These are phyloP conservation scores for Festucalex cinctus DNA, from an alignment of 2,113 vertebrate species.

Conservation along the genomic window DNA sequence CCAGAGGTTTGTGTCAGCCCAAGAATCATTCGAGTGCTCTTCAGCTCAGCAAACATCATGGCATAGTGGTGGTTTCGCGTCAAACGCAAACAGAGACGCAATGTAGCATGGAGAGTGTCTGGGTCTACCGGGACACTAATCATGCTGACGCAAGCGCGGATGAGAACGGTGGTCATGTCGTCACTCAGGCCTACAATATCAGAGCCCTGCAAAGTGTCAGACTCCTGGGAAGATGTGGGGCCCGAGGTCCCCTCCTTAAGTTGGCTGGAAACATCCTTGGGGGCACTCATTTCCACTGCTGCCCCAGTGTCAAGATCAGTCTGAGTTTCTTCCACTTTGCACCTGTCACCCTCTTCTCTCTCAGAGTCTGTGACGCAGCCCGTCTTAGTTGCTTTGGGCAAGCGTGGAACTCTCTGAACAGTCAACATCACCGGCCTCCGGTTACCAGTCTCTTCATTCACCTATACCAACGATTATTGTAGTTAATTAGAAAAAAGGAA, in stretches of 20 bases:
- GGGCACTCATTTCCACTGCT: conserved; percentile 68
- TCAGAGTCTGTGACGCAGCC: conserved; percentile 79
- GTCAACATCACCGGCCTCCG: conserved; percentile 90
- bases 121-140: conserved; percentile 91
- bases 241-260: conserved; percentile 58
- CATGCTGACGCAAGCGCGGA: conserved; percentile 92
- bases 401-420: conserved; percentile 81
- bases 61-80: conserved; percentile 89
- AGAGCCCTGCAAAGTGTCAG: conserved; percentile 53
- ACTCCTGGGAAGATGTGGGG: conserved; percentile 51
- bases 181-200: conserved; percentile 82
- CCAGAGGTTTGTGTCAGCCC: conserved; percentile 87
- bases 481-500: conserved; percentile 9
- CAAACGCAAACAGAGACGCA: conserved; percentile 87
- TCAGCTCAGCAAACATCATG: conserved; percentile 93
- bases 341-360: conserved; percentile 78
- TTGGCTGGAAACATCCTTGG: conserved; percentile 68
- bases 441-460: conserved; percentile 92
- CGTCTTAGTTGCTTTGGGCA: conserved; percentile 78
- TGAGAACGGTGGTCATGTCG: conserved; percentile 89
- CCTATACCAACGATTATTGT: conserved; percentile 59
- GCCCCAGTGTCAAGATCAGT: conserved; percentile 64
- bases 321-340: conserved; percentile 65
- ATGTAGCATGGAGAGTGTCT: conserved; percentile 88
- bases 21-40: conserved; percentile 90